Conservation (phyloP, 2,113 vertebrate genomes). For the Orycteropus afer region DNA sequence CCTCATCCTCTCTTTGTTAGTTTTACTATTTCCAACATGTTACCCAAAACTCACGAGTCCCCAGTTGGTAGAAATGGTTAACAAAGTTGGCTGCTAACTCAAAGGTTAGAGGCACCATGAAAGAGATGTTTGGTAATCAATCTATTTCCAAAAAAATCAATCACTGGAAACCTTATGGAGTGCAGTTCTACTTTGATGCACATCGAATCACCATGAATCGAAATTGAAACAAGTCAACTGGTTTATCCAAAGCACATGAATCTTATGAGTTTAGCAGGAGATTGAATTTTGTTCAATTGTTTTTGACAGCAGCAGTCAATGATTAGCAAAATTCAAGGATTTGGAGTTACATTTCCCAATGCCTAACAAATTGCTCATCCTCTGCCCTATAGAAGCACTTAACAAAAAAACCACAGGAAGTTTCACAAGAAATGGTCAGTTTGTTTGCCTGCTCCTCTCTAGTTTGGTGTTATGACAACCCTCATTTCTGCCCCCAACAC, state of each 20-base stretch:
- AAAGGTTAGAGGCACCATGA: neutral
- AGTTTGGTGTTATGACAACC: neutral
- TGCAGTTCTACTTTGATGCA: neutral
- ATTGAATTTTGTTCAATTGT: neutral
- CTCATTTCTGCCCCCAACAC: too few relatives aligned
- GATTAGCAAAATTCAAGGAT: slow-evolving; percentile 13
- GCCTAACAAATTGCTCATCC: neutral
- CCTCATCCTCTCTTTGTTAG: neutral
- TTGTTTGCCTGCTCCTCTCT: slow-evolving; percentile 46
- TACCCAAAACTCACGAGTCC: neutral
- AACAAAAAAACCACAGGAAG: slow-evolving; percentile 61
- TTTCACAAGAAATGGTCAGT: slow-evolving; percentile 50
- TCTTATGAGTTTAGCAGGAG: neutral
- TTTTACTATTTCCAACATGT: neutral
- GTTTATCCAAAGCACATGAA: neutral
- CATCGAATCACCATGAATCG: neutral
- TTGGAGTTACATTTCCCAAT: neutral
- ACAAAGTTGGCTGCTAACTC: neutral
- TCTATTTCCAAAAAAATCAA: neutral
- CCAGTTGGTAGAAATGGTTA: neutral
- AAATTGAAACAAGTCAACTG: neutral
- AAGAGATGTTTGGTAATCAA: neutral
- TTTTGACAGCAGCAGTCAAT: neutral
- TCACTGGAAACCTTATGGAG: neutral
- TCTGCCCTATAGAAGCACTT: neutral